Evolutionary conservation across 2,113 vertebrate species (phyloP).

Genomic region (Sinosuthora webbiana): DNA sequence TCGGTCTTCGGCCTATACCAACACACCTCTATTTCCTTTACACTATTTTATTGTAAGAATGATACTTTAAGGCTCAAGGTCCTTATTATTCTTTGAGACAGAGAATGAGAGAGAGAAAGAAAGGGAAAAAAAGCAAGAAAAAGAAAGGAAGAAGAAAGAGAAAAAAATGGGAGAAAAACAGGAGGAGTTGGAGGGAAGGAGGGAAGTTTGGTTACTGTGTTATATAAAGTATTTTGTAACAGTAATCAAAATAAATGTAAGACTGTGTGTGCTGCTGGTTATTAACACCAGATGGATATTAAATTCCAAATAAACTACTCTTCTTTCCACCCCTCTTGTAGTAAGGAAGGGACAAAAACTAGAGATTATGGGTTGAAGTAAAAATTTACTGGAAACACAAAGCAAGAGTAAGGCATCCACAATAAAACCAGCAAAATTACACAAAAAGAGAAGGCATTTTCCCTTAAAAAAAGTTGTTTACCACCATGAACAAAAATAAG

Average conservation of each 20-base stretch:
- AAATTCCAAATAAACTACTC: neutral
- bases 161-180: neutral
- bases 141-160: neutral
- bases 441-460: neutral
- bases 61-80: neutral
- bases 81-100: neutral
- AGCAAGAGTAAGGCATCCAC: too few species aligned
- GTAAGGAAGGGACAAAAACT: neutral
- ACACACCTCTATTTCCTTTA: neutral
- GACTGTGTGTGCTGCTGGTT: neutral
- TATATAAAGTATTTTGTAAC: neutral
- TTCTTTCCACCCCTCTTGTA: accelerated
- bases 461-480: neutral
- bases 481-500: neutral
- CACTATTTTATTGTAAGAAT: neutral
- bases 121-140: neutral
- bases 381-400: neutral
- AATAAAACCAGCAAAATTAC: neutral
- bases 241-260: neutral
- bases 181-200: neutral
- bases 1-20: neutral
- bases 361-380: neutral
- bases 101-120: too few species aligned
- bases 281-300: neutral
- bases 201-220: neutral